Percentiles rank a stretch among this genome's conserved stretches.
phyloP scores from a whole-genome alignment of 2,888 invertebrate species.

The Lasius platythorax region DNA sequence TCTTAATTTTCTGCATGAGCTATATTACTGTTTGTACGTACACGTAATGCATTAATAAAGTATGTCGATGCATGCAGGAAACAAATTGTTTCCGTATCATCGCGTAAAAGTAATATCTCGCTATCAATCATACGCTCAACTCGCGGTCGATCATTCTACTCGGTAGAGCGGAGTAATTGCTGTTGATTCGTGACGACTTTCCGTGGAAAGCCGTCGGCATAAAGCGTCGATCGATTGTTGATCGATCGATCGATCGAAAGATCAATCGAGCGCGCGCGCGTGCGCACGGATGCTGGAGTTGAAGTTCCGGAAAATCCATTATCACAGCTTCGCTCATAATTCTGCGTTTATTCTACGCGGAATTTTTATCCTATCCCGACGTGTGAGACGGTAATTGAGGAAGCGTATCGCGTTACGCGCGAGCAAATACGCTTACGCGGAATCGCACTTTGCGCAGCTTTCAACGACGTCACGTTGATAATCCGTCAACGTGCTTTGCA shows the following conservation, averaged over 20 bases:
- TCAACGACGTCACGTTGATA: not conserved
- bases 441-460: slow-evolving; percentile 7
- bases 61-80: not conserved
- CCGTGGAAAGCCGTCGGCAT: not conserved
- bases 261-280: not conserved
- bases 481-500: slow-evolving; percentile 6
- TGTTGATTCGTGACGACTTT: slow-evolving; percentile 22
- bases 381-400: slow-evolving; percentile 1
- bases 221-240: not conserved
- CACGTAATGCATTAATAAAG: slow-evolving; percentile 1
- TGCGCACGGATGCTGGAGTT: not conserved
- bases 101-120: slow-evolving; percentile 15
- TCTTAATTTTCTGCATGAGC: not conserved
- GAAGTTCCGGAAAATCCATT: not conserved
- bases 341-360: not conserved
- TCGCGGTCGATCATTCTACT: slow-evolving; percentile 33
- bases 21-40: not conserved
- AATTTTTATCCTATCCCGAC: not conserved
- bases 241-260: slow-evolving; percentile 4
- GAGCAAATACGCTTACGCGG: not conserved
- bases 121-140: slow-evolving; percentile 39
- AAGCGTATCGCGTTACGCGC: slow-evolving; percentile 5
- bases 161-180: slow-evolving; percentile 30
- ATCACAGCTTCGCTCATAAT: not conserved
- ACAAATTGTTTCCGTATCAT: slow-evolving; percentile 24